Evolutionary conservation across 1,140 invertebrate species (phyloP), one percentile per base, ranked within the genome.

Genomic region (Zaprionus camerounensis): DNA sequence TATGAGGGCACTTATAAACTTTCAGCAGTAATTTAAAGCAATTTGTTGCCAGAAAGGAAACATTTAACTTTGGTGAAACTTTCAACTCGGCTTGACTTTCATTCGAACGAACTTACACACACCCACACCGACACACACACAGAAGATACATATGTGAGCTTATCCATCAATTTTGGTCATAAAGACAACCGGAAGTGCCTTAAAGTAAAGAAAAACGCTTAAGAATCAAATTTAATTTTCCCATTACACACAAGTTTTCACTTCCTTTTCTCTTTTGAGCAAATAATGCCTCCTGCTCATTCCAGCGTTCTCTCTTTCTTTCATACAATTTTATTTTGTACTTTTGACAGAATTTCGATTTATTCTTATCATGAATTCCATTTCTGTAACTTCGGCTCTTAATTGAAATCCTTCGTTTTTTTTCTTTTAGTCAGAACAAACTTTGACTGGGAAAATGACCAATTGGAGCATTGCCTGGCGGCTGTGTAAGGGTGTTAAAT

Each of bases 1-100:
- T 51, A 51, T 62, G 24, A 66, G 38, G 53, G 63, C 70, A 72
- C 63, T 51, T 72, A 49, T 66, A 59, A 72, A 72, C 55, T 72
- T 72, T 72, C 41, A 15, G n/a, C n/a, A 15, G 22, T 36, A 72
- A 66, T 67, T 72, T 71, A 71, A 56, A 65, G 61, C 62, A 71
- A 72, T 66, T 72, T 72, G 63, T 51, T 66, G 53, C 28, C 70
- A 58, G 41, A 72, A 72, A 72, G 63, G 70, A 66, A 67, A 38
- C 34, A 65, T 57, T 51, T 53, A 72, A 72, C 70, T 72, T 67
- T 38, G 55, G 11, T 11, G 9, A 66, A 72, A 72, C 31, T 72
- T 67, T 51, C 24, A 72, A 59, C 31, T 59, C n/a, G 28, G 28
- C 38, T 66, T 22, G 70, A 55, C 36, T 57, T 66, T 28, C 41